Evolutionary conservation across 2,113 vertebrate genomes (phyloP).

Genomic region (Varanus komodoensis): DNA sequence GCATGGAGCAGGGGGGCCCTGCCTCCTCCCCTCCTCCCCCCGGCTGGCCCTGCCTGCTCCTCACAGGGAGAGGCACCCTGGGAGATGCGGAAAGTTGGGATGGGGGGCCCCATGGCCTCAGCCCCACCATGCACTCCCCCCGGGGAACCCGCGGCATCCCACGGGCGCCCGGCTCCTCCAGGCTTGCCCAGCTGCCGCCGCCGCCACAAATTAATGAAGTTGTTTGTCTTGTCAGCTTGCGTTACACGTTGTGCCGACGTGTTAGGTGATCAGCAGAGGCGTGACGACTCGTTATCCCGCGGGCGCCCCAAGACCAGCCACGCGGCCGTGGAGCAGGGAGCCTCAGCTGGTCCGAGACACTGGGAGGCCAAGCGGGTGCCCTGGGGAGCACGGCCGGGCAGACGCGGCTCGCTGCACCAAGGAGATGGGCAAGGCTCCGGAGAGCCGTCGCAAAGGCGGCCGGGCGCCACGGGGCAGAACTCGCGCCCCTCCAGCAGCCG

Average conservation of each 20-base stretch:
- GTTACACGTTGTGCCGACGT: conserved; percentile 59
- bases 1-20: too few relatives aligned
- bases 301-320: conserved; percentile 55
- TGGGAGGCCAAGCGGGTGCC: not conserved
- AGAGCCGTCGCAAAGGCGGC: too few relatives aligned
- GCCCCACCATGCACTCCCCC: too few relatives aligned
- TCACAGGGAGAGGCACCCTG: too few relatives aligned
- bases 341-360: conserved; percentile 18
- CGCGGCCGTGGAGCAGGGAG: conserved; percentile 48
- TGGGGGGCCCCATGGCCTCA: too few relatives aligned
- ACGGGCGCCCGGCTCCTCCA: not conserved
- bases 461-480: too few relatives aligned
- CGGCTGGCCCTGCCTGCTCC: too few relatives aligned
- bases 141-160: not conserved
- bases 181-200: conserved; percentile 29
- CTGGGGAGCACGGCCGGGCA: not conserved
- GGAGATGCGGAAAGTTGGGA: too few relatives aligned
- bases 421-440: too few relatives aligned
- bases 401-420: too few relatives aligned
- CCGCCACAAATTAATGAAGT: conserved; percentile 71
- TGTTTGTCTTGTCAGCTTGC: conserved; percentile 72
- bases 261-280: conserved; percentile 73
- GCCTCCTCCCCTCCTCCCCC: too few relatives aligned
- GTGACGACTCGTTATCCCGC: conserved; percentile 70
- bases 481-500: too few relatives aligned